These are phyloP conservation scores for Vannuccia rotundouncinata DNA, from an alignment of 2,888 invertebrate genomes.

Conservation along the genomic window DNA sequence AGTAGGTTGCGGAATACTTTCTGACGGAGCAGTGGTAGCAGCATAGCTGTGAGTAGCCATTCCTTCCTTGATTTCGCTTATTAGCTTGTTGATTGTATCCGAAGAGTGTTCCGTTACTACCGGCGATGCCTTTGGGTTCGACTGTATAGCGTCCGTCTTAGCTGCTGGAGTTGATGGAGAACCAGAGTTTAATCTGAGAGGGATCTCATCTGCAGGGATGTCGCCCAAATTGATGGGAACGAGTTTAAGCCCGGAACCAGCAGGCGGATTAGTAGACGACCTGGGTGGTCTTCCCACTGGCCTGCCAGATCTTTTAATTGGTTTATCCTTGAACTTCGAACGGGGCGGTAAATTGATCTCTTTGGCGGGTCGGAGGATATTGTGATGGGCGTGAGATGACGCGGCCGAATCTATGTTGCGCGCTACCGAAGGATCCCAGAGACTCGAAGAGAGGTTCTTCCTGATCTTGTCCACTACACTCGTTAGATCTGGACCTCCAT, in stretches of 20 bases:
- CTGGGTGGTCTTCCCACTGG: neutral
- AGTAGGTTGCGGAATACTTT: neutral
- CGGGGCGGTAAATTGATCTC: neutral
- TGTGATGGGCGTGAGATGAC: neutral
- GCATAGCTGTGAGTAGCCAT: neutral
- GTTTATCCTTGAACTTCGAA: neutral
- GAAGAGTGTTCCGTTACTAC: too few relatives aligned
- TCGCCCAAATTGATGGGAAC: too few relatives aligned
- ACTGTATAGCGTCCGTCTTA: too few relatives aligned
- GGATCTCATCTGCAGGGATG: too few relatives aligned
- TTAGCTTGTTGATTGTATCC: too few relatives aligned
- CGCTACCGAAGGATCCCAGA: neutral
- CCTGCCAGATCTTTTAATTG: neutral
- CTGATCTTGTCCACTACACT: neutral
- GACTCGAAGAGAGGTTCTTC: neutral
- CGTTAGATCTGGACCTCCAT: neutral
- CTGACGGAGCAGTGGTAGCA: neutral
- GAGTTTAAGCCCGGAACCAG: too few relatives aligned
- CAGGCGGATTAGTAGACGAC: neutral
- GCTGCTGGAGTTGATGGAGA: too few relatives aligned
- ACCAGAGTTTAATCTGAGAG: too few relatives aligned
- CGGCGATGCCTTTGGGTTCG: too few relatives aligned
- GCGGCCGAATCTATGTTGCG: neutral
- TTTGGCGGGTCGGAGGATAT: neutral
- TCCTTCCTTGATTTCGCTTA: too few relatives aligned